phyloP scores from a whole-genome alignment of 2,113 vertebrate genomes.

The Puntigrus tetrazona region DNA sequence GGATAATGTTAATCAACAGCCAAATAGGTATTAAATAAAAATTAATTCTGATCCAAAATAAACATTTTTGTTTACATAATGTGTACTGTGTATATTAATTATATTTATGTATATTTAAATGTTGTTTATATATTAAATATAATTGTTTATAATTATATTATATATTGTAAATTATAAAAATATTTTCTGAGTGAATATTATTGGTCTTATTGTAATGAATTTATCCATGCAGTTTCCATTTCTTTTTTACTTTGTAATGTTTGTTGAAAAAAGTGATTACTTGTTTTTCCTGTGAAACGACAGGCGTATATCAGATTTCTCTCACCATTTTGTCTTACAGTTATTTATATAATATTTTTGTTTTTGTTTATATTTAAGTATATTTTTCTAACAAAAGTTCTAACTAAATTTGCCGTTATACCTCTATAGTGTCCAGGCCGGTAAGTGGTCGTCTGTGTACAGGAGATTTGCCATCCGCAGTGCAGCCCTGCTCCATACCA shows the following conservation, averaged over 20 bases:
- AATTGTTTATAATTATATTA: no score
- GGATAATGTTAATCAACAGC: not conserved
- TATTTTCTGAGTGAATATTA: not conserved
- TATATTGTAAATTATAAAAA: no score
- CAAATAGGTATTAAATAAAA: not conserved
- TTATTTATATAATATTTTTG: no score
- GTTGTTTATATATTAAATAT: no score
- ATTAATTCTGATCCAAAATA: no score
- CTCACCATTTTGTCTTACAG: no score
- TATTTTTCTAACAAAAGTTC: not conserved
- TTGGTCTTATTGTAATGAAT: not conserved
- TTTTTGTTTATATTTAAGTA: no score
- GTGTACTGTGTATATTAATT: no score
- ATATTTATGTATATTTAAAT: no score
- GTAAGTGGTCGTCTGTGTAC: constrained; percentile 80
- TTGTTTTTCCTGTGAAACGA: not conserved
- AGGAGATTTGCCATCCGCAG: constrained; percentile 73
- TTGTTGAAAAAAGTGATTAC: not conserved
- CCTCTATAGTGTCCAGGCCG: constrained; percentile 81
- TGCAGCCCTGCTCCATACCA: constrained; percentile 81
- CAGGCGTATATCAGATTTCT: not conserved
- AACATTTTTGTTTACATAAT: no score
- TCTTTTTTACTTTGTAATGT: not conserved
- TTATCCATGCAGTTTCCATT: not conserved
- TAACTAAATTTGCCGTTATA: not conserved